Evolutionary conservation across 2,113 vertebrate genomes (phyloP).

Genomic region (Egretta garzetta): DNA sequence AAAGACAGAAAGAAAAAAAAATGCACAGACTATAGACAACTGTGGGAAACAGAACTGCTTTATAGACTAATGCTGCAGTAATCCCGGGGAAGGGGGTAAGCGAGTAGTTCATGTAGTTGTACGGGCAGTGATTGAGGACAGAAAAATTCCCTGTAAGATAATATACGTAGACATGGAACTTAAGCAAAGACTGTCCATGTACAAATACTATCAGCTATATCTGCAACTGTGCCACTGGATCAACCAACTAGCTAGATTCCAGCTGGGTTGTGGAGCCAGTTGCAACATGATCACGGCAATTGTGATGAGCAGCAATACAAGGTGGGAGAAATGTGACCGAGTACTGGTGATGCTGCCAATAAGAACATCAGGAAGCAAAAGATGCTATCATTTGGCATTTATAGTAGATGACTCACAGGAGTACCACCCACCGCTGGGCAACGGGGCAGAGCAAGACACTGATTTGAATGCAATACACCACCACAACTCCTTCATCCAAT

Average conservation of each 20-base stretch:
- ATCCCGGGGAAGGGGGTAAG: background rate
- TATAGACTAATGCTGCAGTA: background rate
- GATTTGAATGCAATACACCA: slow-evolving; percentile 47
- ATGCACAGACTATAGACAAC: background rate
- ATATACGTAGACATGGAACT: background rate
- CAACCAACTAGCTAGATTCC: background rate
- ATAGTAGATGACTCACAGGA: slow-evolving; percentile 57
- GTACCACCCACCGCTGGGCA: slow-evolving; percentile 31
- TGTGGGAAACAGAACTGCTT: slow-evolving; percentile 39
- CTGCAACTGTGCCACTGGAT: background rate
- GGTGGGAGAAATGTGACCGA: slow-evolving; percentile 15
- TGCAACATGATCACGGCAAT: background rate
- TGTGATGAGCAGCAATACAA: slow-evolving; percentile 14
- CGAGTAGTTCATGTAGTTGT: background rate
- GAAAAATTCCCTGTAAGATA: background rate
- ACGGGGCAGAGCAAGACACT: slow-evolving; percentile 4
- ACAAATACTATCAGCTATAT: background rate
- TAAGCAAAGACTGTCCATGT: background rate
- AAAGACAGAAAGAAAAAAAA: slow-evolving; percentile 16
- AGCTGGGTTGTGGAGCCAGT: background rate
- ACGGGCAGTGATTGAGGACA: background rate
- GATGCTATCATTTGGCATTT: slow-evolving; percentile 64
- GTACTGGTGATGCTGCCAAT: slow-evolving; percentile 18
- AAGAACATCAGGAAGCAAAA: slow-evolving; percentile 49
- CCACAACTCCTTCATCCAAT: slow-evolving; percentile 1